Evolutionary conservation across 1,140 invertebrate genomes (phyloP), one percentile per base, ranked within the genome.

Genomic region (Lepidurus couesii): DNA sequence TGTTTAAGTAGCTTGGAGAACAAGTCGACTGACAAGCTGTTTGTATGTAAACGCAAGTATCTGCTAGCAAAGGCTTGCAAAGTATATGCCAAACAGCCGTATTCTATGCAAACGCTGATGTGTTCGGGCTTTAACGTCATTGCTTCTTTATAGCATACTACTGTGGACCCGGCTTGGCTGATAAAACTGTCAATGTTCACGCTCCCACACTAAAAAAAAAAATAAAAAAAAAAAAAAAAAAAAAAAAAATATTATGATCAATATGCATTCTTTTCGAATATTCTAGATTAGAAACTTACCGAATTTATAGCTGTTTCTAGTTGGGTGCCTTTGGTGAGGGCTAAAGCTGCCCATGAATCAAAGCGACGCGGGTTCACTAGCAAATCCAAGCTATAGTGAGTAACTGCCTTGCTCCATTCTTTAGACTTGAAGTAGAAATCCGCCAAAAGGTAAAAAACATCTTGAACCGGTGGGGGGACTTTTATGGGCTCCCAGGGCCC

Each of bases 351-450:
- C 96, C 96, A 98, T 0, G 96, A 95, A 85, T 96, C 94, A 74
- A 97, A 88, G 74, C 95, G 87, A 75, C 87, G 85, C 9, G 91
- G 91, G 84, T 92, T 93, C 34, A 92, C 85, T 78, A 92, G 91
- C 0, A 98, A 85, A 87, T 98, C 96, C 78, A 92, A 85, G 42
- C 91, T 87, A 83, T 95, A 97, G 85, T 92, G 95, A 81, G 92
- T 90, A 7, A 93, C 88, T 5, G 94, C 92, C 84, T 91, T 90
- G 21, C 73, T 87, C 87, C 87, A 88, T 77, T 91, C 91, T 79
- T 93, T 93, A 80, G 91, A 92, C 85, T 98, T 98, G 83, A 97
- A 96, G 85, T 97, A 92, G 86, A 93, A 95, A 86, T 98, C 96
- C 7, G 90, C 96, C 44, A 98, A 84, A 3, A 97, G 86, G 84